Evolutionary conservation across 2,797 vertebrate species (phyloP).

Genomic region (Microctenopoma steveboyesi): DNA sequence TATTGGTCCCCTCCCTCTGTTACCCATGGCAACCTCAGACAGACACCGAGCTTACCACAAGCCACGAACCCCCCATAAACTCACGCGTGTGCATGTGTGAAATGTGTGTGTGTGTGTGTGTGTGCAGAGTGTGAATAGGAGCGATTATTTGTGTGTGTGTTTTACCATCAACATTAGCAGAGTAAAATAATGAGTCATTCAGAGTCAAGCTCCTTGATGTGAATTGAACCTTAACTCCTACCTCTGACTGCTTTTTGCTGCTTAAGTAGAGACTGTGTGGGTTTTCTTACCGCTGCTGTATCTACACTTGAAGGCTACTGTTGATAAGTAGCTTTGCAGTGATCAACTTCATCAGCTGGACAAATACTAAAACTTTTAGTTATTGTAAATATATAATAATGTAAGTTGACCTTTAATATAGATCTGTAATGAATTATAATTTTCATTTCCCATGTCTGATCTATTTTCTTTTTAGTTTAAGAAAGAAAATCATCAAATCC

Average conservation of each 20-base stretch:
- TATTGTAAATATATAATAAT: too few species aligned
- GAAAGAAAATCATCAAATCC: too few species aligned
- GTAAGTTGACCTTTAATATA: too few species aligned
- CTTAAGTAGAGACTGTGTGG: conserved; percentile 9
- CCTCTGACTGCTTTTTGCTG: conserved; percentile 34
- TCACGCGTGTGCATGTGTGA: conserved; percentile 21
- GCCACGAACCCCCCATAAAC: conserved; percentile 27
- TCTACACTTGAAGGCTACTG: conserved; percentile 20
- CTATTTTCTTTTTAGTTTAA: too few species aligned
- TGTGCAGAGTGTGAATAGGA: conserved; percentile 5
- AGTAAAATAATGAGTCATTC: conserved; percentile 64
- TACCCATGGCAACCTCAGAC: conserved; percentile 80
- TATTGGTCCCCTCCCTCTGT: conserved; percentile 56
- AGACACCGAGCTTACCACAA: conserved; percentile 60
- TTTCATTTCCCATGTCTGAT: background rate
- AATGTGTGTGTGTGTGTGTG: background rate
- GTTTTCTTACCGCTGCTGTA: conserved; percentile 13
- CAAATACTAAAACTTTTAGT: too few species aligned
- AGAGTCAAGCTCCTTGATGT: conserved; percentile 64
- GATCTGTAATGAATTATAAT: background rate
- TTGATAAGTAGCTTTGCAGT: conserved; percentile 6
- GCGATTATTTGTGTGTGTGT: conserved; percentile 42
- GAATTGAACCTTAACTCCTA: conserved; percentile 65
- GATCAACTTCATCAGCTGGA: background rate
- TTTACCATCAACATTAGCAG: conserved; percentile 48